Conservation (phyloP, 2,797 vertebrate genomes). For the Poeciliopsis infans region DNA sequence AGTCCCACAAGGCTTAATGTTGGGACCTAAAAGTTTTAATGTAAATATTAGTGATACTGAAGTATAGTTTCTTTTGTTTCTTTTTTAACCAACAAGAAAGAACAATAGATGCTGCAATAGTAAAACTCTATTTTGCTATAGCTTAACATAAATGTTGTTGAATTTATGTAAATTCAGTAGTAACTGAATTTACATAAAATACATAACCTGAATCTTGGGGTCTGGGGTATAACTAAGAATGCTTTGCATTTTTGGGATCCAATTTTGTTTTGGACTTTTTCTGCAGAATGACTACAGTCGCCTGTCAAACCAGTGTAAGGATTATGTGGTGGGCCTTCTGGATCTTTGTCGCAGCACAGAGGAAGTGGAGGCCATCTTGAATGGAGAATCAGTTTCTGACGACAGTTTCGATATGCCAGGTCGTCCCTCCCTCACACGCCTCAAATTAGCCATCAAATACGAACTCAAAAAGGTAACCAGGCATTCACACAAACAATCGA, state of each 20-base stretch:
- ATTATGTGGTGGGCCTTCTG: constrained; percentile 96
- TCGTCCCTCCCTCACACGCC: constrained; percentile 89
- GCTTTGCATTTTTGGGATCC: neutral
- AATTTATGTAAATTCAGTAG: neutral
- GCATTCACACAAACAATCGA: neutral
- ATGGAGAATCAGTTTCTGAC: constrained; percentile 86
- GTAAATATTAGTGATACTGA: neutral
- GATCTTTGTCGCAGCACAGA: constrained; percentile 97
- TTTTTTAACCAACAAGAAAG: neutral
- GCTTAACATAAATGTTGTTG: no score
- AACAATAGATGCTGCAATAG: neutral
- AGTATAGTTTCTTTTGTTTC: neutral
- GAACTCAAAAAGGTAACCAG: constrained; percentile 95
- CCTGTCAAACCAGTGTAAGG: constrained; percentile 97
- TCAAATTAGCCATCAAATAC: constrained; percentile 98
- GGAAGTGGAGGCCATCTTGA: constrained; percentile 98
- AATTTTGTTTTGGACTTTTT: neutral
- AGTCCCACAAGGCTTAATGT: neutral
- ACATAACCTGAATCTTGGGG: neutral
- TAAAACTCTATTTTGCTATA: no score
- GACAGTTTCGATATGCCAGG: constrained; percentile 76
- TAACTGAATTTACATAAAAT: neutral
- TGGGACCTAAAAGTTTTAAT: neutral
- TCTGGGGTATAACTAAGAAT: neutral
- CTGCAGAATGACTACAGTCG: constrained; percentile 94